Percentiles rank a stretch among this genome's conserved stretches.
Evolutionary conservation across 2,797 vertebrate species (phyloP).

Genomic region (Macropodus opercularis): DNA sequence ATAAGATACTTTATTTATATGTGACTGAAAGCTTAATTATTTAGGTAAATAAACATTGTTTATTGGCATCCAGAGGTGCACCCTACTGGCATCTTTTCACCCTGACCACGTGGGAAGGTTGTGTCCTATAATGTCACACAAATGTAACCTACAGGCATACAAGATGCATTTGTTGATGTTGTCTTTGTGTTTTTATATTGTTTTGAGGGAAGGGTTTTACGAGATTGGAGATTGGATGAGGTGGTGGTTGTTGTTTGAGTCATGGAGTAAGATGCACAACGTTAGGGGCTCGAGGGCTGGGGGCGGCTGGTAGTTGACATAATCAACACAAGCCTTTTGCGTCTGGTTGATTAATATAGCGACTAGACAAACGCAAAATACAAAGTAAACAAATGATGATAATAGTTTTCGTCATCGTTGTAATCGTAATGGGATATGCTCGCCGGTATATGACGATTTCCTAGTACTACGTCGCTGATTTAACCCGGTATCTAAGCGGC

Average conservation of each 20-base stretch:
- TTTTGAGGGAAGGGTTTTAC: neutral
- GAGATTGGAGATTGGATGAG: neutral
- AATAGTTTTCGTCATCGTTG: neutral
- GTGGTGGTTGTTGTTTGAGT: conserved; percentile 1
- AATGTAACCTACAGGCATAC: conserved; percentile 15
- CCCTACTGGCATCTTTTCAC: conserved; percentile 52
- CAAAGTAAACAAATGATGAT: neutral
- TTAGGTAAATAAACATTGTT: neutral
- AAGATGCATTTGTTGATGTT: fast-evolving
- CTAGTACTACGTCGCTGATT: conserved; percentile 11
- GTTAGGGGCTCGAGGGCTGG: neutral
- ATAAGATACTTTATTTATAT: neutral
- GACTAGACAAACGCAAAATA: neutral
- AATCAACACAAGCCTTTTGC: neutral
- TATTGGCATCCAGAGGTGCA: neutral
- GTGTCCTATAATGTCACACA: conserved; percentile 10
- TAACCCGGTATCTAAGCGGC: conserved; percentile 52
- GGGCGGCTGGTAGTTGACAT: neutral
- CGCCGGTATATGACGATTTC: neutral
- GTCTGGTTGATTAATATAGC: neutral
- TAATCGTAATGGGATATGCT: fast-evolving
- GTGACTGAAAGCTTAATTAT: neutral
- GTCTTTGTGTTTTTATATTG: neutral
- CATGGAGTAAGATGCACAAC: neutral
- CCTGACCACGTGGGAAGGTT: conserved; percentile 56